Conservation (phyloP, 2,113 vertebrate species). For the Microcebus tavaratra region DNA sequence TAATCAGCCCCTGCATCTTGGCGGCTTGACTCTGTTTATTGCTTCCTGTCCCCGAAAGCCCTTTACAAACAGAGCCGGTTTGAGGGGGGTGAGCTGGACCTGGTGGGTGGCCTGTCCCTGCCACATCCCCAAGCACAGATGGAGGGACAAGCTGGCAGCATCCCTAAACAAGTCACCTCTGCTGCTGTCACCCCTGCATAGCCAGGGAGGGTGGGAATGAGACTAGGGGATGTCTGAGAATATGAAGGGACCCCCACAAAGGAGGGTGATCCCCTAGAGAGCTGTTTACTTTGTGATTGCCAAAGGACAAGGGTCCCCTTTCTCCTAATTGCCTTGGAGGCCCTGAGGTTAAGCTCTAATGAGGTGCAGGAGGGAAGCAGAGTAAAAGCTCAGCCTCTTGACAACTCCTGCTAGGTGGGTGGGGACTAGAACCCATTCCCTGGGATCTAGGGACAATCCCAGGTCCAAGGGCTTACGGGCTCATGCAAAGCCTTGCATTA, state of each 20-base stretch:
- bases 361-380: neutral
- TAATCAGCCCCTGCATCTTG: conserved; percentile 71
- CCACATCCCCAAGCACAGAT: neutral
- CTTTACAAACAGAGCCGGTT: conserved; percentile 65
- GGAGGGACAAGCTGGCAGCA: neutral
- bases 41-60: conserved; percentile 77
- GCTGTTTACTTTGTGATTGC: neutral
- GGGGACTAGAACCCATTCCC: neutral
- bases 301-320: conserved; percentile 22
- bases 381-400: neutral
- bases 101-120: conserved; percentile 69
- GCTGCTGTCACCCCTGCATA: neutral
- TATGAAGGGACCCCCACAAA: neutral
- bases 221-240: neutral
- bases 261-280: neutral
- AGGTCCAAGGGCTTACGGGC: neutral
- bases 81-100: conserved; percentile 53
- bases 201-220: neutral
- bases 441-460: neutral
- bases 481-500: neutral
- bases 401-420: neutral
- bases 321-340: conserved; percentile 29
- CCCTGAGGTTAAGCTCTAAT: neutral
- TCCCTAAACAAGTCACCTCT: neutral
- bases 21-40: conserved; percentile 75